Conservation (phyloP, 2,113 vertebrate genomes). For the Lepisosteus oculatus region DNA sequence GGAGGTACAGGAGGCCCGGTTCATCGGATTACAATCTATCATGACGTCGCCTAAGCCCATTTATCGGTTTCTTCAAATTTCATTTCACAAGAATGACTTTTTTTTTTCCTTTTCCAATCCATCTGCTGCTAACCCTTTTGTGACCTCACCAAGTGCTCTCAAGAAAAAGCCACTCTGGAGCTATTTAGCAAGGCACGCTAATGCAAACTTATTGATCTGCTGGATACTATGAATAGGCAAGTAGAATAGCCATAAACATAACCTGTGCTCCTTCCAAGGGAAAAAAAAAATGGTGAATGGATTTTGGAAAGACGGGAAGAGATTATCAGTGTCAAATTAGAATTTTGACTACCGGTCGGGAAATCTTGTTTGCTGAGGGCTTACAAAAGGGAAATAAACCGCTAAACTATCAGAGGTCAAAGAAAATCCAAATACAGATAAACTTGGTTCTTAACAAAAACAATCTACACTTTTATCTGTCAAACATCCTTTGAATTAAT, state of each 20-base stretch:
- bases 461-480: too few relatives aligned
- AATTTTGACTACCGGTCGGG: background rate
- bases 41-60: conserved; percentile 28
- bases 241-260: background rate
- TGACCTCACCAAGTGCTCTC: conserved; percentile 21
- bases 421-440: too few relatives aligned
- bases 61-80: conserved; percentile 33
- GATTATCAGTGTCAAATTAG: conserved; percentile 1
- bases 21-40: conserved; percentile 30
- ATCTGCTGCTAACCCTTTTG: conserved; percentile 30
- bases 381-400: too few relatives aligned
- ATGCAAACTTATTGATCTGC: conserved; percentile 37
- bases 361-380: too few relatives aligned
- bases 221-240: conserved; percentile 21
- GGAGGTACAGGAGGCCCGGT: conserved; percentile 20
- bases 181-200: conserved; percentile 33
- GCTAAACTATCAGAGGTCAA: too few relatives aligned
- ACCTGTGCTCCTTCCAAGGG: background rate
- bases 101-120: conserved; percentile 17
- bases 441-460: too few relatives aligned
- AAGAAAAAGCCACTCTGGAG: conserved; percentile 26
- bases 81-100: conserved; percentile 27
- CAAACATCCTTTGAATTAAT: too few relatives aligned
- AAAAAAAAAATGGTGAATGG: background rate
- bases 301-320: background rate